Conservation (phyloP, 35 echinoderm and acorn worm genomes). For the Apostichopus parvimensis region DNA sequence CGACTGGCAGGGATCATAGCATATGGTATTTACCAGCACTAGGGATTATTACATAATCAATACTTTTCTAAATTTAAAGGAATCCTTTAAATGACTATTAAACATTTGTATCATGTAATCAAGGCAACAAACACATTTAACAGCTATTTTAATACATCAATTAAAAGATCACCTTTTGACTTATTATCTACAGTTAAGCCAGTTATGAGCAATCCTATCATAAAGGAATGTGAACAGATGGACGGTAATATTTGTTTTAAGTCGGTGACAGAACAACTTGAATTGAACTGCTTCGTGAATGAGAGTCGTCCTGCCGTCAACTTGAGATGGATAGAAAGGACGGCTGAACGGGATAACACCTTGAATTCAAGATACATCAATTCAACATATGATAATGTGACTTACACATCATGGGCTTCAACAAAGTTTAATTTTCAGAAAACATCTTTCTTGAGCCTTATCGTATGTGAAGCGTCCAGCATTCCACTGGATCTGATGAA, state of each 20-base stretch:
- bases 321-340: background rate
- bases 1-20: too few relatives aligned
- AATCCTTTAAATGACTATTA: too few relatives aligned
- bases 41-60: too few relatives aligned
- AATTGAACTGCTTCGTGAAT: background rate
- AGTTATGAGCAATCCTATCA: background rate
- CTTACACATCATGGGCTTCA: background rate
- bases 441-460: background rate
- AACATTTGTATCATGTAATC: too few relatives aligned
- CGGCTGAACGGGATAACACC: background rate
- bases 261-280: background rate
- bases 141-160: too few relatives aligned
- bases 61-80: too few relatives aligned
- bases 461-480: background rate
- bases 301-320: background rate
- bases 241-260: background rate
- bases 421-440: background rate
- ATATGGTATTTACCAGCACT: too few relatives aligned
- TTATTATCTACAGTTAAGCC: background rate
- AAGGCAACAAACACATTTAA: too few relatives aligned
- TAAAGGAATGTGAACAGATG: background rate
- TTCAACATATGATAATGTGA: background rate
- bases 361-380: background rate
- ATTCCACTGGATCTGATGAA: background rate
- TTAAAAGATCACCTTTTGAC: too few relatives aligned